A percentile compares a stretch with the other conserved stretches of the same genome.
Evolutionary conservation across 2,113 vertebrate species (phyloP).

Genomic region (Festucalex cinctus): DNA sequence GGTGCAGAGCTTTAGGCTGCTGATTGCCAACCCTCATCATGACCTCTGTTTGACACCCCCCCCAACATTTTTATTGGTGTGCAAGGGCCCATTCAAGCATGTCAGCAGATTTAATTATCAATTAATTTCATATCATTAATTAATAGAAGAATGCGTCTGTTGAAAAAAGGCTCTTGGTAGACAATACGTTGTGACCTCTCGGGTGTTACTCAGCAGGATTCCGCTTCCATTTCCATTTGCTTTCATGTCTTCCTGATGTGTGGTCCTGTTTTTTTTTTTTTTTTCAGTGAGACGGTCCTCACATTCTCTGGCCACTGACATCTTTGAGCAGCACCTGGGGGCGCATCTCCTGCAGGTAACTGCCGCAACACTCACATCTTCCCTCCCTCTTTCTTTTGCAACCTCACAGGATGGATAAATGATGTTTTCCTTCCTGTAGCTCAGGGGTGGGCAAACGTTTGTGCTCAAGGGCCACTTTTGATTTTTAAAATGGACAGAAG

Average conservation of each 20-base stretch:
- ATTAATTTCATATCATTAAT: background rate
- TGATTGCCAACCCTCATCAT: too few relatives aligned
- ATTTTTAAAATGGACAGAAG: background rate
- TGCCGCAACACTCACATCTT: background rate
- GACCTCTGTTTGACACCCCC: too few relatives aligned
- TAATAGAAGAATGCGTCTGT: background rate
- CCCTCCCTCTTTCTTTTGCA: background rate
- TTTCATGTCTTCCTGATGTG: background rate
- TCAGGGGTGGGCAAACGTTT: background rate
- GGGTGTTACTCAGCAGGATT: background rate
- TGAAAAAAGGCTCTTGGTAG: background rate
- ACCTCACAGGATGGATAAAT: background rate
- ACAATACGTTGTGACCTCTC: background rate
- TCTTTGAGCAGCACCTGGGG: conserved; percentile 87
- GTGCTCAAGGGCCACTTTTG: background rate
- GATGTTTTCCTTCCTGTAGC: background rate
- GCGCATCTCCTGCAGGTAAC: conserved; percentile 87
- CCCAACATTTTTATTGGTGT: background rate
- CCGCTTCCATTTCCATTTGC: background rate
- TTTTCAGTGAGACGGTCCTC: conserved; percentile 61
- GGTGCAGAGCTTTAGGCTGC: too few relatives aligned
- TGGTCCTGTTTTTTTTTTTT: conserved; percentile 30
- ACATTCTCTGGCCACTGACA: conserved; percentile 75
- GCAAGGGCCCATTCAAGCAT: background rate
- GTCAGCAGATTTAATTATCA: background rate